Conservation (phyloP, 1,140 invertebrate genomes). For the Pachypsylla venusta region DNA sequence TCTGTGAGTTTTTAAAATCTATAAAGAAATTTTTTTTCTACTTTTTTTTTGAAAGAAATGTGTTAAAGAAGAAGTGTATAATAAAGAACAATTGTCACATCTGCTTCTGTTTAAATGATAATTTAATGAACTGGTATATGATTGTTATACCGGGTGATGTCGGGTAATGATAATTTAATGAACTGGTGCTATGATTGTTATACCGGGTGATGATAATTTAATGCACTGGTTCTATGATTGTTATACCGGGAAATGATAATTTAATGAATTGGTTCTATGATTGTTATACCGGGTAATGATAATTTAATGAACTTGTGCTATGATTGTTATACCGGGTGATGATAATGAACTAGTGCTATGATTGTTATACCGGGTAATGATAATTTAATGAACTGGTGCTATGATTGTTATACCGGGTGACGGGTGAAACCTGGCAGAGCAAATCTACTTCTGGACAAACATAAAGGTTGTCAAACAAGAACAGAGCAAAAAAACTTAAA, state of each 20-base stretch:
- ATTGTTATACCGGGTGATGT: neutral
- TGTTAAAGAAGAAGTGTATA: neutral
- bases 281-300: neutral
- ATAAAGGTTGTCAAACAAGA: too few relatives aligned
- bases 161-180: slow-evolving; percentile 6
- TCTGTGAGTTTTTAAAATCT: neutral
- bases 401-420: too few relatives aligned
- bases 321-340: too few relatives aligned
- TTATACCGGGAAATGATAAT: too few relatives aligned
- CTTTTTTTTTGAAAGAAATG: neutral
- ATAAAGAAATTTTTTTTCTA: neutral
- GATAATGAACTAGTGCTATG: neutral
- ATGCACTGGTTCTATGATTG: too few relatives aligned
- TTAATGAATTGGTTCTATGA: slow-evolving; percentile 3
- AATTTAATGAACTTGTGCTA: too few relatives aligned
- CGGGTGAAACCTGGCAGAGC: neutral
- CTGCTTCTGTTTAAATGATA: slow-evolving; percentile 6
- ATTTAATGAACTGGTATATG: slow-evolving; percentile 6
- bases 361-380: neutral
- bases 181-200: neutral
- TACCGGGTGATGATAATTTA: neutral
- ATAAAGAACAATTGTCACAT: slow-evolving; percentile 5
- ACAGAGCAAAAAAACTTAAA: too few relatives aligned
- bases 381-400: too few relatives aligned
- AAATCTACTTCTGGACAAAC: too few relatives aligned